Evolutionary conservation across 2,888 invertebrate species (phyloP).

Genomic region (Cyclophora albipunctata): DNA sequence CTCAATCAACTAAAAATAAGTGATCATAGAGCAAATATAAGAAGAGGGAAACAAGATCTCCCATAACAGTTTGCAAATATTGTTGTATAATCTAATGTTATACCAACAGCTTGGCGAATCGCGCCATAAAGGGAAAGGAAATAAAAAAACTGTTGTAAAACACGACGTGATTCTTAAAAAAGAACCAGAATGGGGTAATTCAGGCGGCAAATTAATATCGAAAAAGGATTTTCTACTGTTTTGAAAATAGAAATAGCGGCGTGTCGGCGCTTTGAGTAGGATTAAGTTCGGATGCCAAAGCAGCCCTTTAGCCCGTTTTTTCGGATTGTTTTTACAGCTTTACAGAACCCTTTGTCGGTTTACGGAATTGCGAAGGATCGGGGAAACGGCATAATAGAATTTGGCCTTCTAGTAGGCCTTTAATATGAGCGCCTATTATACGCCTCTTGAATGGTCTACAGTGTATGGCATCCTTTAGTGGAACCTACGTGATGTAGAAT

Average conservation of each 20-base stretch:
- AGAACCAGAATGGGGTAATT: constrained; percentile 47
- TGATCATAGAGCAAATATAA: too few relatives aligned
- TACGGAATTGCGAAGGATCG: constrained; percentile 40
- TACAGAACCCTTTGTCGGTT: constrained; percentile 68
- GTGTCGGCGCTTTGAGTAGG: constrained; percentile 62
- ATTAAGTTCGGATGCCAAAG: constrained; percentile 49
- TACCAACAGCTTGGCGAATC: constrained; percentile 16
- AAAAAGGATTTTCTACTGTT: constrained; percentile 71
- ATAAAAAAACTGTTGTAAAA: constrained; percentile 49
- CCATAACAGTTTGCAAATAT: constrained; percentile 11
- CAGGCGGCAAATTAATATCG: constrained; percentile 69
- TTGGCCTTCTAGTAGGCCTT: constrained; percentile 26
- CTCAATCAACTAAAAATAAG: too few relatives aligned
- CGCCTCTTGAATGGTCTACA: constrained; percentile 47
- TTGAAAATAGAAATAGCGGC: constrained; percentile 58
- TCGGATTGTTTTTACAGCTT: constrained; percentile 71
- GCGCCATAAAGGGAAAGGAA: constrained; percentile 26
- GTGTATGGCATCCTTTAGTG: constrained; percentile 42
- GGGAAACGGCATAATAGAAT: constrained; percentile 40
- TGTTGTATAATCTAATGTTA: constrained; percentile 8
- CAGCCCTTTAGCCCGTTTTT: constrained; percentile 36
- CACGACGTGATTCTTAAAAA: constrained; percentile 40
- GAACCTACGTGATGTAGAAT: constrained; percentile 60
- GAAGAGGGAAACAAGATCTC: too few relatives aligned
- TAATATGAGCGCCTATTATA: constrained; percentile 46